Conservation (phyloP, 2,797 vertebrate species). For the Lycodopsis pacificus region DNA sequence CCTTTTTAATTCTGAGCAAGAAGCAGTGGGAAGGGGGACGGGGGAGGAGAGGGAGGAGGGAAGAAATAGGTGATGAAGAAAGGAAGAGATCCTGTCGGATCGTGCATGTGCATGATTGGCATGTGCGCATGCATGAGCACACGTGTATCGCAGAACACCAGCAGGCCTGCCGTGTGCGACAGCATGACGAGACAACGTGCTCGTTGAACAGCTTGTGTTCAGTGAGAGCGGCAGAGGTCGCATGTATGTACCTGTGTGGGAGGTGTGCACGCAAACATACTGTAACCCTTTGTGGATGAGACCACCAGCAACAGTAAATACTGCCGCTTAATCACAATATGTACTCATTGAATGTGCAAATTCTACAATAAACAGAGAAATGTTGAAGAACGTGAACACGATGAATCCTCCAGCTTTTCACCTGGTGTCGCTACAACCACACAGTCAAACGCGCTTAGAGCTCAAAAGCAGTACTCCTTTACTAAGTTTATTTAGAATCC, state of each 20-base stretch:
- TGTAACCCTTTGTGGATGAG: constrained; percentile 30
- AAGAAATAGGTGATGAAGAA: background rate
- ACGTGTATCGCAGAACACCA: constrained; percentile 42
- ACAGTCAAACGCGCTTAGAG: background rate
- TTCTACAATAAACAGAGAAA: background rate
- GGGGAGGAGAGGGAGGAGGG: background rate
- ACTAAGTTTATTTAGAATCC: background rate
- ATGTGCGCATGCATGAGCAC: background rate
- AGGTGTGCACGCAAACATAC: constrained; percentile 62
- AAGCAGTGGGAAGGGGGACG: constrained; percentile 4
- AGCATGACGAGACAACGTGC: constrained; percentile 23
- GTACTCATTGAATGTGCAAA: background rate
- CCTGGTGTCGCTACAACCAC: background rate
- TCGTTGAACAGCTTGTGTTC: constrained; percentile 54
- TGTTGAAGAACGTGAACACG: background rate
- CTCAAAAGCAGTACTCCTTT: background rate
- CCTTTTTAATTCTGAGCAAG: constrained; percentile 26
- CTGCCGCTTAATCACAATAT: constrained; percentile 20
- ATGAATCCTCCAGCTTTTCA: too few species aligned
- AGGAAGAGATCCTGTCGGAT: background rate
- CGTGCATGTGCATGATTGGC: background rate
- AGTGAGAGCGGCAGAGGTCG: constrained; percentile 51
- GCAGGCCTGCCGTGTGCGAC: constrained; percentile 35
- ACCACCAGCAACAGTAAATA: constrained; percentile 29
- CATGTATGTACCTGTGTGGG: constrained; percentile 58